These are phyloP conservation scores for Micrasema minimum DNA, from an alignment of 1,140 invertebrate genomes.

Conservation along the genomic window DNA sequence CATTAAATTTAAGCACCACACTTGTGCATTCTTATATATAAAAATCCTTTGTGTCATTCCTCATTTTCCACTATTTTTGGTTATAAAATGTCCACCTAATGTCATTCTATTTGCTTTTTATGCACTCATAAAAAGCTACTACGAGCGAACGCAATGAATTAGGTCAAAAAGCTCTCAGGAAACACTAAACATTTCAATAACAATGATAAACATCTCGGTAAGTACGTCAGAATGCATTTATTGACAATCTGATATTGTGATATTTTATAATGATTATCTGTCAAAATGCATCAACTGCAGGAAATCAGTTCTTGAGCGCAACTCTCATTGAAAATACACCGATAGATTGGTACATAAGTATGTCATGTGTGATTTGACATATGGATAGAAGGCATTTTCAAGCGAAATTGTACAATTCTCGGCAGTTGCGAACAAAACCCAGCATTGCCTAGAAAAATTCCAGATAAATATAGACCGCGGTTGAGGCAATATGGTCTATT, in stretches of 20 bases:
- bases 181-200: neutral
- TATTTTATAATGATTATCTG: too few relatives aligned
- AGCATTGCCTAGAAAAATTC: neutral
- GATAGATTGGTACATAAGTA: constrained; percentile 23
- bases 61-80: too few relatives aligned
- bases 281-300: neutral
- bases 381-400: constrained; percentile 11
- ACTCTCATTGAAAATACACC: constrained; percentile 27
- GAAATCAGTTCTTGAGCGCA: neutral
- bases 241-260: too few relatives aligned
- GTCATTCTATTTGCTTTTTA: neutral
- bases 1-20: too few relatives aligned
- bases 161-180: constrained; percentile 5
- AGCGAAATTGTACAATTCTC: neutral
- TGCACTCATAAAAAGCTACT: neutral
- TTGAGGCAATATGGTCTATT: constrained; percentile 28
- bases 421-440: neutral
- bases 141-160: neutral
- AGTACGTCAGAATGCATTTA: too few relatives aligned
- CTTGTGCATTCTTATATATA: too few relatives aligned
- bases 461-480: constrained; percentile 20
- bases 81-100: too few relatives aligned
- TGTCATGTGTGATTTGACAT: constrained; percentile 31
- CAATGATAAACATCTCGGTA: neutral
- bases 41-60: too few relatives aligned